Percentiles rank a stretch among this genome's conserved stretches.
Conservation (phyloP, 2,797 vertebrate genomes). For the Bryconaethiops microstoma region DNA sequence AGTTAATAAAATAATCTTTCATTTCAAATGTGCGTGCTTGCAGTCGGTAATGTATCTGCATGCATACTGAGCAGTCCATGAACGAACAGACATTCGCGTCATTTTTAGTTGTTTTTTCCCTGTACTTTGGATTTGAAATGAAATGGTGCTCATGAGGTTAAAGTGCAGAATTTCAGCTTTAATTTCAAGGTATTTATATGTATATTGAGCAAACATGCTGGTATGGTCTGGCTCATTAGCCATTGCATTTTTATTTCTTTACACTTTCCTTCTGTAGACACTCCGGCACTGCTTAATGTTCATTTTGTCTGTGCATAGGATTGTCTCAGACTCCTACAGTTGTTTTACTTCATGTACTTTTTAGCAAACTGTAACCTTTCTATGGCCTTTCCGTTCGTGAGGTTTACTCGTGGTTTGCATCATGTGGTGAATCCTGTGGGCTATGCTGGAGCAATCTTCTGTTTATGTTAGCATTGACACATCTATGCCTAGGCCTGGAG, state of each 20-base stretch:
- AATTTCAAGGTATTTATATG: background rate
- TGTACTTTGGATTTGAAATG: background rate
- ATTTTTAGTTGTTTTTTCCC: background rate
- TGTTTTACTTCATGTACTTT: background rate
- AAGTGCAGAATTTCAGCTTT: background rate
- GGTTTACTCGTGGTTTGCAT: constrained; percentile 7
- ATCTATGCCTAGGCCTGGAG: background rate
- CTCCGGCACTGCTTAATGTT: background rate
- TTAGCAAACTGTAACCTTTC: background rate
- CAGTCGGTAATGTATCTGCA: background rate
- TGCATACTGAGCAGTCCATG: background rate
- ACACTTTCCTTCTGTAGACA: background rate
- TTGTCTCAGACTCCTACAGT: background rate
- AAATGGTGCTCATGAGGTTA: background rate
- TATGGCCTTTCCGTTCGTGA: background rate
- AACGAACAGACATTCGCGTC: background rate
- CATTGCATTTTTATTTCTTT: background rate
- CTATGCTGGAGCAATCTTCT: background rate
- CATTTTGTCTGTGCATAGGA: background rate
- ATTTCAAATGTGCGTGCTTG: background rate
- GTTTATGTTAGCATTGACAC: constrained; percentile 6
- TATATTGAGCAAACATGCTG: background rate
- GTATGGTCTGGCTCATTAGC: background rate
- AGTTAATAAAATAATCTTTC: background rate
- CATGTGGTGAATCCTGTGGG: background rate